These are phyloP conservation scores for Tinamus major DNA, from an alignment of 2,797 vertebrate species.

Conservation along the genomic window DNA sequence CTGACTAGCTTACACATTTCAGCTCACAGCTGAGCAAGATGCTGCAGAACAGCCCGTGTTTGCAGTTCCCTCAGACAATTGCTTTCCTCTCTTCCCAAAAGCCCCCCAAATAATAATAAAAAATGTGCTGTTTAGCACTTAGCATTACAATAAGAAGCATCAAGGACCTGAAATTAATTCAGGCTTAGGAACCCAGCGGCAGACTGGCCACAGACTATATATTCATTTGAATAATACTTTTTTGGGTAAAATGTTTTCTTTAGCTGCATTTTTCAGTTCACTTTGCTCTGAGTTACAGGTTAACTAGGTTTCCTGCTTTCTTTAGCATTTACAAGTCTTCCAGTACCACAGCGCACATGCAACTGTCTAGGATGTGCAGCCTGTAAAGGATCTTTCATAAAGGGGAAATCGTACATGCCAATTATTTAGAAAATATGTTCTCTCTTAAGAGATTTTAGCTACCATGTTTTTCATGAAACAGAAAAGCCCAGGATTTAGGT, in stretches of 20 bases:
- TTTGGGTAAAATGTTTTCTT: neutral
- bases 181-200: neutral
- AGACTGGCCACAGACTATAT: neutral
- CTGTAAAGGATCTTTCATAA: neutral
- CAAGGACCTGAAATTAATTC: slow-evolving; percentile 13
- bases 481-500: neutral
- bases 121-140: neutral
- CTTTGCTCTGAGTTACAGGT: neutral
- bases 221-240: neutral
- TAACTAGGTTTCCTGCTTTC: neutral
- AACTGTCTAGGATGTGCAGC: neutral
- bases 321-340: neutral
- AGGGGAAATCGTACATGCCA: neutral
- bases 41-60: neutral
- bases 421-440: slow-evolving; percentile 9
- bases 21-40: neutral
- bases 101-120: neutral
- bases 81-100: neutral
- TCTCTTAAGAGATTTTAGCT: neutral
- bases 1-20: slow-evolving; percentile 19
- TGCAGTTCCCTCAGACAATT: slow-evolving; percentile 11
- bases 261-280: neutral
- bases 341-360: rapidly evolving
- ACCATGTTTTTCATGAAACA: neutral
- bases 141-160: neutral